Base-by-base conservation (phyloP, 2,797 vertebrate genomes). In the Melanotaenia maccullochi region DNA sequence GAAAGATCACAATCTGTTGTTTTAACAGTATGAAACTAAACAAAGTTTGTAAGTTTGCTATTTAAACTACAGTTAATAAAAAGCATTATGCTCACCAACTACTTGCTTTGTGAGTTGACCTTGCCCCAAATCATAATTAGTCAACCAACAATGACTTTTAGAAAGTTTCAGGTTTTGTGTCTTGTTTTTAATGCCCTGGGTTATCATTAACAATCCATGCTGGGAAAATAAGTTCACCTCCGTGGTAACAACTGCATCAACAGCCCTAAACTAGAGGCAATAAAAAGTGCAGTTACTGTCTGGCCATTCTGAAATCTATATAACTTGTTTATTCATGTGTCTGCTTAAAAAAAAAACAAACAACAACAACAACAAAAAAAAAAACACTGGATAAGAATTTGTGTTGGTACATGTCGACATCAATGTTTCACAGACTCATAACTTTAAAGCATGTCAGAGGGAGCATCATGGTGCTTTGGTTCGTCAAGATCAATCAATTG, bases 11-110 rank as follows among this genome's bases (percentile, higher is more conserved):
- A 30, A 40, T 18, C 1, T 61, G 13, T 28, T 40, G 7, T 61
- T 36, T 73, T 61, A 57, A 68, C 8, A 51, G 25, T 28, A 72
- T 70, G 73, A 52, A 58, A 47, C 49, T 28, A 40, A 63, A 42
- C 18, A 16, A 16, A 58, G 42, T 25, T 59, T 18, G 40, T 0
- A 0, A 61, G 16, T 30, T 30, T 13, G 14, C 52, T 55, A 3
- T 2, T 16, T 28, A 30, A 24, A 55, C 25, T 28, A 4, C 24
- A 25, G 13, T 12, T 54, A 25, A 13, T 24, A 13, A 13, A 25
- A 54, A 55, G 25, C 20, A 14, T 55, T 4, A 55, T 18, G 2
- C 7, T 14, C 24, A 55, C 25, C 5, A n/a, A 9, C 7, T 44
- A 20, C 42, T 44, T 47, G 44, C 18, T 47, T 47, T 55, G 13